A percentile compares a stretch with the other conserved stretches of the same genome.
These are phyloP conservation scores for Pelecanus crispus DNA, from an alignment of 2,113 vertebrate species.

Conservation along the genomic window DNA sequence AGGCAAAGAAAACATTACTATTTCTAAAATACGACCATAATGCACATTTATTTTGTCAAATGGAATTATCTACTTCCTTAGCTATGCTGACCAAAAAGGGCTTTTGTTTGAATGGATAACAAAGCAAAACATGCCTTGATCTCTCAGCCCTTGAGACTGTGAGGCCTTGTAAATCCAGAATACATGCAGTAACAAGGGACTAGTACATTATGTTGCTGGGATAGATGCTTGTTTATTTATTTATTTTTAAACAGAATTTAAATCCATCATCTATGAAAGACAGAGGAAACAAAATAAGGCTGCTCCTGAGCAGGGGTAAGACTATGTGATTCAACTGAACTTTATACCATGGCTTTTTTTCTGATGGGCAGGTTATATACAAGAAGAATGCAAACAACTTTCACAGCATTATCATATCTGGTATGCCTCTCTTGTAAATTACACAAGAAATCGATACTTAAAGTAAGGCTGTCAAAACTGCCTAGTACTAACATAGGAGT, in stretches of 20 bases:
- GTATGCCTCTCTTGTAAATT: constrained; percentile 44
- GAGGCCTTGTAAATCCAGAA: not conserved
- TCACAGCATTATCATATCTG: not conserved
- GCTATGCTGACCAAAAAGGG: not conserved
- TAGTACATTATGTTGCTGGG: not conserved
- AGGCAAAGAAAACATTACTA: not conserved
- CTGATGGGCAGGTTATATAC: not conserved
- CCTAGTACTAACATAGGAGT: constrained; percentile 47
- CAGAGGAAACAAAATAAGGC: not conserved
- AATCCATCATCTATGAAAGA: not conserved
- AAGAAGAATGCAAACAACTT: not conserved
- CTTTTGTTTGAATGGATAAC: not conserved
- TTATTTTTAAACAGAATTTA: not conserved
- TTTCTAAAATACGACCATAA: not conserved
- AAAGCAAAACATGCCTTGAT: not conserved
- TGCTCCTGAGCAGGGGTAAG: not conserved
- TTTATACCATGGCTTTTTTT: not conserved
- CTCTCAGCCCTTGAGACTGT: not conserved
- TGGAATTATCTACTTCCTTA: not conserved
- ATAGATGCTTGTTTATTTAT: not conserved
- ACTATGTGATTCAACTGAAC: not conserved
- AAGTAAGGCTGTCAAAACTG: constrained; percentile 59
- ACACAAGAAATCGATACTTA: constrained; percentile 57
- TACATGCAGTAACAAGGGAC: not conserved
- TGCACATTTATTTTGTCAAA: not conserved